Conservation (phyloP, 1,140 invertebrate species). For the Micrasema longulum region DNA sequence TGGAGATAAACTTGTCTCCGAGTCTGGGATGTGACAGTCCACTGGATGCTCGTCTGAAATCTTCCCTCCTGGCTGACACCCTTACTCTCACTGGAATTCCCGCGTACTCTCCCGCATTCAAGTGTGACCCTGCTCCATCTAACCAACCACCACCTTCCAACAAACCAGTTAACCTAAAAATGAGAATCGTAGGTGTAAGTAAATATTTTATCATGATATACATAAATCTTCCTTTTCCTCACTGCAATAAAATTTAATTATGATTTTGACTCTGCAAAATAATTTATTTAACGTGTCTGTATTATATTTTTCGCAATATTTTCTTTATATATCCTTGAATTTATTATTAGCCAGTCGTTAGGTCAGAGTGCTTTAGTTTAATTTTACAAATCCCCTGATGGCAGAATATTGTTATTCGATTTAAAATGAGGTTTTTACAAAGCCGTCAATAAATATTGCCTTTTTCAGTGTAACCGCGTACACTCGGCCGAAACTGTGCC, state of each 20-base stretch:
- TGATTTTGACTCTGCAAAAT: no score
- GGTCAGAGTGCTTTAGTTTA: no score
- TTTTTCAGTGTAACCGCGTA: constrained; percentile 71
- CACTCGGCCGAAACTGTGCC: constrained; percentile 75
- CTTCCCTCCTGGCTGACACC: constrained; percentile 89
- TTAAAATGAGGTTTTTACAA: no score
- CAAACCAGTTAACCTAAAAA: constrained; percentile 56
- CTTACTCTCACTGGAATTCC: constrained; percentile 90
- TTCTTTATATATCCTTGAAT: no score
- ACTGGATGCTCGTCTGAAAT: constrained; percentile 92
- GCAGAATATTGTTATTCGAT: no score
- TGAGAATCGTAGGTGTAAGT: constrained; percentile 64
- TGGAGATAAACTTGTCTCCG: constrained; percentile 94
- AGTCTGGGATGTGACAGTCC: constrained; percentile 91
- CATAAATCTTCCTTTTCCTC: no score
- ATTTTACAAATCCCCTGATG: no score
- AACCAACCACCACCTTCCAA: constrained; percentile 36
- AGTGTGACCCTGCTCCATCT: constrained; percentile 51
- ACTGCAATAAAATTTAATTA: no score
- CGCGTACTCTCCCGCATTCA: constrained; percentile 75
- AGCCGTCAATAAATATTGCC: no score
- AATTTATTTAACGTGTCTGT: no score
- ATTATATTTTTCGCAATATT: no score
- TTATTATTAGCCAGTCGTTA: no score
- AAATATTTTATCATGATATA: constrained; percentile 2